Evolutionary conservation across 2,888 invertebrate species (phyloP).

Genomic region (Andrena trimmerana): DNA sequence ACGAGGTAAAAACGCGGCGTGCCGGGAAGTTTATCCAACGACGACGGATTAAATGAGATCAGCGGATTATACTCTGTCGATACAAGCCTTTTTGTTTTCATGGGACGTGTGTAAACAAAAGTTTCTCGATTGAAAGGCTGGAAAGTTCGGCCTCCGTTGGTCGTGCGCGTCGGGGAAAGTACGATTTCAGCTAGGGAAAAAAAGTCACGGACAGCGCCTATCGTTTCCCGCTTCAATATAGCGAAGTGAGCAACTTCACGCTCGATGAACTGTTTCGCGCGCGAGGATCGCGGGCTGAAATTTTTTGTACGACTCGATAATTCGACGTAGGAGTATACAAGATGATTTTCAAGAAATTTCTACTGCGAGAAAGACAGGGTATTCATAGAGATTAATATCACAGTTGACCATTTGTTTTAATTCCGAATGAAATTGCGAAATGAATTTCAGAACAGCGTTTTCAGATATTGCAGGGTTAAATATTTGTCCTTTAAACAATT

Average conservation of each 20-base stretch:
- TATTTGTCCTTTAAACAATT: no score
- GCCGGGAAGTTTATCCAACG: conserved; percentile 8
- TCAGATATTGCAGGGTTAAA: background rate
- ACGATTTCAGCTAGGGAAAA: background rate
- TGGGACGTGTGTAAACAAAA: conserved; percentile 4
- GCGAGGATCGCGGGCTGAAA: conserved; percentile 12
- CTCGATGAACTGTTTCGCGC: conserved; percentile 28
- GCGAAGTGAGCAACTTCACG: conserved; percentile 19
- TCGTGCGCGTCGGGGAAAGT: background rate
- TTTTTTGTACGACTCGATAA: conserved; percentile 48
- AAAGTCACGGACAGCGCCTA: conserved; percentile 20
- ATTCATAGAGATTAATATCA: conserved; percentile 6
- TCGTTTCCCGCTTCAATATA: conserved; percentile 49
- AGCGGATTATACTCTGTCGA: conserved; percentile 23
- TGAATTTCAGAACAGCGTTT: background rate
- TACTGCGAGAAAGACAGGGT: background rate
- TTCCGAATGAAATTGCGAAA: background rate
- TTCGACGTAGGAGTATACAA: conserved; percentile 40
- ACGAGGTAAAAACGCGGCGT: background rate
- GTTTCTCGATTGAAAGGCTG: conserved; percentile 9
- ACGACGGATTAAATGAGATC: conserved; percentile 34
- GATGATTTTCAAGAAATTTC: conserved; percentile 27
- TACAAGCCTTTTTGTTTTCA: conserved; percentile 15
- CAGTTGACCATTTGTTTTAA: background rate
- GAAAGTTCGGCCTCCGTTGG: background rate